Evolutionary conservation across 2,113 vertebrate genomes (phyloP).

Genomic region (Phaethon lepturus): DNA sequence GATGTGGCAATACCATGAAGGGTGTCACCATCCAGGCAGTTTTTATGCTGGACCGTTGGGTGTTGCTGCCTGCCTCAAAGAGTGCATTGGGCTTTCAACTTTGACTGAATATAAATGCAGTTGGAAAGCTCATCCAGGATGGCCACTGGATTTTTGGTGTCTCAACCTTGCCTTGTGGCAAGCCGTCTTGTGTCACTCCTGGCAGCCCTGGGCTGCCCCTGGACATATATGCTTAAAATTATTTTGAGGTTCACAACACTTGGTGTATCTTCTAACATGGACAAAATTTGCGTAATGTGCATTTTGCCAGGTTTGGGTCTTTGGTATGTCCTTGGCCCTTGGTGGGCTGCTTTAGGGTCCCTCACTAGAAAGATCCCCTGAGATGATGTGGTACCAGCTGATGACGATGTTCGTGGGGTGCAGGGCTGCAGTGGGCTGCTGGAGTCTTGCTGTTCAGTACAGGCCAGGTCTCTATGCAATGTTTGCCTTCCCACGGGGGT

Average conservation of each 20-base stretch:
- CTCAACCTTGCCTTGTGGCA: neutral
- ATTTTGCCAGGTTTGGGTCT: neutral
- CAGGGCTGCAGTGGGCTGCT: neutral
- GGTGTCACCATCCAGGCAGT: neutral
- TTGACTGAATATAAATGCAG: neutral
- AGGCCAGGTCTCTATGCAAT: neutral
- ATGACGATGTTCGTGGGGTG: neutral
- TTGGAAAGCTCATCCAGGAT: neutral
- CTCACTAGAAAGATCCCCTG: neutral
- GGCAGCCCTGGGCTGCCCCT: neutral
- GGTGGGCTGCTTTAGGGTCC: neutral
- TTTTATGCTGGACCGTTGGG: neutral
- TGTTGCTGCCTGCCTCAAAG: neutral
- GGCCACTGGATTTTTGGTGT: neutral
- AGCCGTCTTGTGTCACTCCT: neutral
- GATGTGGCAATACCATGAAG: neutral
- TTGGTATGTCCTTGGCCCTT: neutral
- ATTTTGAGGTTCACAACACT: neutral
- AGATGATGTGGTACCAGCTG: neutral
- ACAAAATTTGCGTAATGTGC: neutral
- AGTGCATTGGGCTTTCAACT: neutral
- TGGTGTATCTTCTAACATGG: neutral
- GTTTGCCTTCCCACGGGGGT: accelerated
- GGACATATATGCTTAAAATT: neutral
- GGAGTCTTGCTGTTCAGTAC: neutral